Evolutionary conservation across 2,888 invertebrate species (phyloP).

Genomic region (Heliconius aoede): DNA sequence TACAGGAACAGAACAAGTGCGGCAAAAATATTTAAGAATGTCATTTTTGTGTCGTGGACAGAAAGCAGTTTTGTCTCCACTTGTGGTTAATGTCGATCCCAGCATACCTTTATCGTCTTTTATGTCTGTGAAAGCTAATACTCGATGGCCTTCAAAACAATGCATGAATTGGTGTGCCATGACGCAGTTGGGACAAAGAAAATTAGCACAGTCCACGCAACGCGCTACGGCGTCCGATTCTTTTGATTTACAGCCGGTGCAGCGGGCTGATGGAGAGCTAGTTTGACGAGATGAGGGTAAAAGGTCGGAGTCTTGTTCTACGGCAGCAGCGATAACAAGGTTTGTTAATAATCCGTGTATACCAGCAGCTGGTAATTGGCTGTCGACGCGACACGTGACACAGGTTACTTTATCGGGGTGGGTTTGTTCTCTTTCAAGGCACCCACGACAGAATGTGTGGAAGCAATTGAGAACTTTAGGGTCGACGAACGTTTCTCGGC

Average conservation of each 20-base stretch:
- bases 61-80: conserved; percentile 86
- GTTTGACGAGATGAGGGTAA: conserved; percentile 76
- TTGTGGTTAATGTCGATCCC: conserved; percentile 80
- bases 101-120: conserved; percentile 85
- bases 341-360: conserved; percentile 87
- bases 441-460: conserved; percentile 93
- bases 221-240: conserved; percentile 97
- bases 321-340: conserved; percentile 83
- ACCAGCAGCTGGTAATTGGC: conserved; percentile 81
- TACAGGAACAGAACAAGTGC: conserved; percentile 95
- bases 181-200: conserved; percentile 98
- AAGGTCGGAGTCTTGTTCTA: conserved; percentile 82
- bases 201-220: conserved; percentile 98
- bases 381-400: conserved; percentile 86
- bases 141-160: conserved; percentile 98
- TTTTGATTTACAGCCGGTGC: conserved; percentile 98
- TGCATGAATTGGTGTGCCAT: conserved; percentile 99
- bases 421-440: conserved; percentile 89
- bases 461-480: conserved; percentile 91
- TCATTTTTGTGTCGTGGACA: conserved; percentile 96
- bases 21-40: conserved; percentile 96
- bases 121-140: conserved; percentile 87
- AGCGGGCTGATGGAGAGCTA: conserved; percentile 85
- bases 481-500: conserved; percentile 89
- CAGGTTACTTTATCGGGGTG: conserved; percentile 89